These are phyloP conservation scores for Macrosoma leucophasiata DNA, from an alignment of 2,888 invertebrate genomes.

Conservation along the genomic window DNA sequence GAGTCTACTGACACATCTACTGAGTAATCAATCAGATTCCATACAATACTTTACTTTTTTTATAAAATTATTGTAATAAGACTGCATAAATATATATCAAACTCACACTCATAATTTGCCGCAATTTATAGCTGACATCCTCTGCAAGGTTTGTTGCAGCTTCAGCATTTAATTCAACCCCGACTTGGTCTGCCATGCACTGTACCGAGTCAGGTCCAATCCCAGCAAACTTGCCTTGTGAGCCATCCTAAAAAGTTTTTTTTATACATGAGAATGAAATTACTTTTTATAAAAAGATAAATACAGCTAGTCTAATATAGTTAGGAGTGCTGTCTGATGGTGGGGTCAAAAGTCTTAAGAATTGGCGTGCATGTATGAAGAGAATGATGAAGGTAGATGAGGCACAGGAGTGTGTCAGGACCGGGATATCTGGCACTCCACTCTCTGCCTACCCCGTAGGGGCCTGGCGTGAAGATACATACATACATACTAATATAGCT, in stretches of 20 bases:
- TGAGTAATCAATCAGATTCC: too few relatives aligned
- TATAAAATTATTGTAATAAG: too few relatives aligned
- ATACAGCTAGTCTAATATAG: not conserved
- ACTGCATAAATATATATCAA: not conserved
- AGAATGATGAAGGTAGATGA: too few relatives aligned
- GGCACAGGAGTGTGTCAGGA: too few relatives aligned
- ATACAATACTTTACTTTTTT: not conserved
- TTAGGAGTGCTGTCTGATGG: not conserved
- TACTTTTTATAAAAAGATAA: not conserved
- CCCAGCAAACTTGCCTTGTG: slow-evolving; percentile 67
- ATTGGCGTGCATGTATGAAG: too few relatives aligned
- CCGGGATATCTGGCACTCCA: too few relatives aligned
- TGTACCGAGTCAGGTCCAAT: slow-evolving; percentile 59
- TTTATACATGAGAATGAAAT: not conserved
- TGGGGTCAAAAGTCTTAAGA: too few relatives aligned
- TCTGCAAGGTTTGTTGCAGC: slow-evolving; percentile 65
- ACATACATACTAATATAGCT: too few relatives aligned
- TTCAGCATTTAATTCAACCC: slow-evolving; percentile 54
- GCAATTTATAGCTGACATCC: slow-evolving; percentile 69
- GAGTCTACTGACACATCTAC: too few relatives aligned
- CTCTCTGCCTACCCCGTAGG: too few relatives aligned
- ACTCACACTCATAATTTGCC: slow-evolving; percentile 67
- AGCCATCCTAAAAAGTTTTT: slow-evolving; percentile 44
- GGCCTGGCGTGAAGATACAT: too few relatives aligned
- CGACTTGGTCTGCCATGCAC: slow-evolving; percentile 65